These are phyloP conservation scores for Phoxinus phoxinus DNA, from an alignment of 2,113 vertebrate species.

Conservation along the genomic window DNA sequence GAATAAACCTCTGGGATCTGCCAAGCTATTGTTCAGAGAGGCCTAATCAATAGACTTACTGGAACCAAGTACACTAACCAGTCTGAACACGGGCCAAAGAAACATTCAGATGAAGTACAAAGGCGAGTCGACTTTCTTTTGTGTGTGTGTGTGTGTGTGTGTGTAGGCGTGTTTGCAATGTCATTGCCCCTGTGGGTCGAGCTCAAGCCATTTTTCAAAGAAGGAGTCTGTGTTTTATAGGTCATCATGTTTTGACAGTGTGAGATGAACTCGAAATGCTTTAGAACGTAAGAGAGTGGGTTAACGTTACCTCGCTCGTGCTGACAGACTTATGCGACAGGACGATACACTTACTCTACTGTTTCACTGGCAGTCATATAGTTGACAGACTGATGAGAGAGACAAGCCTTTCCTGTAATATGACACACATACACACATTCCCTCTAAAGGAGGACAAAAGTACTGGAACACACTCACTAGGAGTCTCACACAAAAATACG, in stretches of 20 bases:
- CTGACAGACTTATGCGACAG: conserved; percentile 66
- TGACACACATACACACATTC: conserved; percentile 38
- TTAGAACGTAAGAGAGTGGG: conserved; percentile 47
- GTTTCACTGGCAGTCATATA: conserved; percentile 70
- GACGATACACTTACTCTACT: conserved; percentile 77
- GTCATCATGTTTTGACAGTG: conserved; percentile 71
- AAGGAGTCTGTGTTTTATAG: conserved; percentile 63
- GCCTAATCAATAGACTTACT: conserved; percentile 21
- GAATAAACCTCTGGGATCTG: background rate
- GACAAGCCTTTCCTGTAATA: conserved; percentile 59
- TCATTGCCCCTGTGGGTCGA: conserved; percentile 3
- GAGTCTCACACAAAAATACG: conserved; percentile 45
- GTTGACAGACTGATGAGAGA: conserved; percentile 70
- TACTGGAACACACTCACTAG: conserved; percentile 35
- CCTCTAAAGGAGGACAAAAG: conserved; percentile 16
- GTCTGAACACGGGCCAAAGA: background rate
- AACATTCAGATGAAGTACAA: background rate
- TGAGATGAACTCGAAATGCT: conserved; percentile 72
- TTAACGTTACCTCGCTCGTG: conserved; percentile 57
- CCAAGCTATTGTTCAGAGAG: conserved; percentile 9
- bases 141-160: background rate
- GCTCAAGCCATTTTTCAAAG: conserved; percentile 58
- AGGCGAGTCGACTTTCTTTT: background rate
- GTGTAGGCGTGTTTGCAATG: background rate
- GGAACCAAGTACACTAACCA: conserved; percentile 19